Base-by-base conservation (phyloP, 2,113 vertebrate genomes). In the Ia io region DNA sequence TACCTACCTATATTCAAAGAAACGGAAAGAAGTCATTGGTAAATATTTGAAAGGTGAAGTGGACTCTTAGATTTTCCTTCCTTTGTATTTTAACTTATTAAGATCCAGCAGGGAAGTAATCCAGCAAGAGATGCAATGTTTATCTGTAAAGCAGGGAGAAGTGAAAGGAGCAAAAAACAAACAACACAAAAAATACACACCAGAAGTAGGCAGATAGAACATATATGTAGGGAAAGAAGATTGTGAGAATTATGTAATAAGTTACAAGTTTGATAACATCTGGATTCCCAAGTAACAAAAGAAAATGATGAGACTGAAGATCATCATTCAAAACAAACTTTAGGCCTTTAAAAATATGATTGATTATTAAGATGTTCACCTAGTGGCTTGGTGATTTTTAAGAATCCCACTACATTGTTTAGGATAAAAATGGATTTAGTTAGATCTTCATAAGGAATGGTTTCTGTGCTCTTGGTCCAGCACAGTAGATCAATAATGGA, bases 401-500 rank as follows among this genome's bases (percentile, higher is more conserved):
- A 94, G 76, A 93, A 61, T 79, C 18, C 40, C 10, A 61, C 84
- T 89, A 74, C 20, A 51, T 35, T 90, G 56, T 40, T 67, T 92
- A 82, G 71, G 53, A 83, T 82, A 84, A 71, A 90, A 90, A 82
- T 69, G 53, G 53, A 83, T 95, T 30, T 51, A 53, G 22, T 42
- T 69, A 71, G 35, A 17, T 63, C 76, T 40, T 70, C 25, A 32
- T 65, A 42, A 86, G 77, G 8, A 71, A 80, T 93, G 40, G 35
- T 71, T 71, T 91, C 61, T 84, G 30, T 28, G 28, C 73, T 92
- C 30, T 73, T 37, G 53, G 35, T 28, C 9, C n/a, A 88, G 69
- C 76, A 42, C 30, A 42, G 32, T 40, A 28, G 92, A 94, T 97
- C 85, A 91, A 56, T 88, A 93, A 56, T 12, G 42, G 74, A 93